Base-by-base conservation (phyloP, 2,113 vertebrate species). In the Cephalopterus ornatus region DNA sequence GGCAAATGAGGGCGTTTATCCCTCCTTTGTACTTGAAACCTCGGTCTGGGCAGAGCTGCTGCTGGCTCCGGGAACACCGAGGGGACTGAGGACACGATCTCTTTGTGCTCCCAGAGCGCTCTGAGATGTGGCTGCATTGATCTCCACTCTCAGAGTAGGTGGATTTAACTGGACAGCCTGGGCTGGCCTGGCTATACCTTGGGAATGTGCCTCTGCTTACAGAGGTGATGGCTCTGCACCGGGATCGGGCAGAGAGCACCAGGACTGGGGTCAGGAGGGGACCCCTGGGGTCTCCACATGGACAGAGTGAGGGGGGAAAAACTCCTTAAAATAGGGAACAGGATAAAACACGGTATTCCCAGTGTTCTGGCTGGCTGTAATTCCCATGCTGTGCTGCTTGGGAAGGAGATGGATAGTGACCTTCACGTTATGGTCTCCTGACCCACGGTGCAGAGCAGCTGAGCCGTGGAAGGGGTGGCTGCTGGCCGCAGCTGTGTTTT, bases 371-470 rank as follows among this genome's bases (percentile, higher is more conserved):
- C 39, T 32, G 93, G 13, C 15, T 52, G 75, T 21, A 9, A 7
- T 63, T 46, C 61, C 82, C 1, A 1, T 12, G 2, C 12, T 14
- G 82, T 8, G 65, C 1, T 5, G 67, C 23, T 47, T 88, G 70
- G 68, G 81, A 32, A 77, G 41, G 68, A 72, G 39, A 18, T 15
- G 44, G 87, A 8, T 8, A 14, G 23, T 5, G 28, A 49, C 20
- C 5, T 12, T 21, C 22, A 1, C 1, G 1, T 18, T 21, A 0
- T 1, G 5, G n/a, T 16, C 71, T 63, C 12, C 3, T 67, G 35
- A 16, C 44, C 67, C 13, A 3, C 26, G 41, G 14, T 17, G 7
- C 1, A 2, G 81, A 58, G 47, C 24, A 24, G 53, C 73, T 37
- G 72, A 80, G 93, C 59, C 2, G 0, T 1, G 2, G n/a, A 52